Base-by-base conservation (phyloP, 1,140 invertebrate genomes). In the Phocides pigmalion region DNA sequence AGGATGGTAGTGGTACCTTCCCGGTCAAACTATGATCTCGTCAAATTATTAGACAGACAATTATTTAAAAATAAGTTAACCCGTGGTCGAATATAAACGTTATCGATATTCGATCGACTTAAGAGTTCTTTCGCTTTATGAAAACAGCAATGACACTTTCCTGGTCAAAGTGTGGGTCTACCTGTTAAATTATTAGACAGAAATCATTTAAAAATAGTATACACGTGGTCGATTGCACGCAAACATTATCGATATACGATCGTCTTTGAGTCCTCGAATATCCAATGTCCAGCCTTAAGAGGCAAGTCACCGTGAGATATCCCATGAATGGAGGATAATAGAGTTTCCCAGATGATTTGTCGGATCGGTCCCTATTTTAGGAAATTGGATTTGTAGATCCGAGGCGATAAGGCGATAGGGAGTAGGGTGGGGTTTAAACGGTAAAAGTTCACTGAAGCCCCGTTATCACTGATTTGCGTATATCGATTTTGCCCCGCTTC, bases 361-460 rank as follows among this genome's bases (percentile, higher is more conserved):
- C 82, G 85, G 86, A 92, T 92, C 89, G 84, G 88, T 86, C 82
- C 83, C 88, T 91, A 90, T 90, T 92, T 92, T 86, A 83, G 90
- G 90, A 92, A 90, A 92, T 92, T 91, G 90, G 89, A 92, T 92
- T 90, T 92, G 89, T 89, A 90, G 89, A 92, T 92, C 83, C 81
- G 72, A 70, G 64, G 62, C 66, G 74, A 80, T 80, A 80, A 78
- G 66, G 42, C 56, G 44, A 59, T 59, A 61, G 64, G 64, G 51
- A 66, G 28, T 32, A 32, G 71, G 59, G 68, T 47, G 62, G 61
- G 42, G 12, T 50, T 68, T 75, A 69, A 76, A 80, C 75, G 77
- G 79, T 76, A 80, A 84, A 82, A 82, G 74, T 82, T 84, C 74
- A 74, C 63, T 66, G 50, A 66, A 62, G 62, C 69, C 68, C 73